Base-by-base conservation (phyloP, 2,113 vertebrate species). In the Galbula dea region DNA sequence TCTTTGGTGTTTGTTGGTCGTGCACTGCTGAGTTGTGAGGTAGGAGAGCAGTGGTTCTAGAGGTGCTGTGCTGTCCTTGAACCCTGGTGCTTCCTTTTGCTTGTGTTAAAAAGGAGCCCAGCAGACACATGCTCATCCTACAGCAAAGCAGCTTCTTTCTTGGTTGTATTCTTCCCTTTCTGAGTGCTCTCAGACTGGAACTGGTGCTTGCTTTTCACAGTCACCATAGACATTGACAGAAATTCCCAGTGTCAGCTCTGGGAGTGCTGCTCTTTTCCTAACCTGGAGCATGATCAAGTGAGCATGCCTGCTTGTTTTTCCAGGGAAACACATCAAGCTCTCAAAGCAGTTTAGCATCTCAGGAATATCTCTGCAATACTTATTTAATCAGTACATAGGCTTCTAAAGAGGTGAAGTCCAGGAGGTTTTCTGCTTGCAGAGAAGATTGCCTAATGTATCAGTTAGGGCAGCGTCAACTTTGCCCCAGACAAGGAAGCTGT, bases 331-430 rank as follows among this genome's bases (percentile, higher is more conserved):
- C 43, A 29, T 27, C 41, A 8, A 39, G 63, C 34, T 77, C 2
- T 1, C 37, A 67, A 22, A 77, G 41, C 15, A 59, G 34, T 69
- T 73, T 21, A 13, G 45, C 3, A 29, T 65, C 73, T 66, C 63
- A 45, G 58, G 75, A 80, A 10, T 80, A 41, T 16, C 78, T 63
- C 80, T 83, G 62, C 39, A 75, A 63, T 61, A 52, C 19, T 52
- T 30, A 6, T 0, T 23, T 17, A 16, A 63, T 71, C 5, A 0
- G 9, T 37, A 11, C 0, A 0, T 9, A 34, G 81, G 24, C 52
- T 91, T 79, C 48, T 55, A 81, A 55, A 11, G 39, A 77, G 55
- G 72, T 80, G 59, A 52, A 41, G n/a, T 45, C 0, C 1, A 4
- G 10, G 57, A 17, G 13, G 5, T 2, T 73, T 45, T 30, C 19